Evolutionary conservation across 2,888 invertebrate genomes (phyloP), one percentile per base, ranked within the genome.

Genomic region (Cartodere bifasciata): DNA sequence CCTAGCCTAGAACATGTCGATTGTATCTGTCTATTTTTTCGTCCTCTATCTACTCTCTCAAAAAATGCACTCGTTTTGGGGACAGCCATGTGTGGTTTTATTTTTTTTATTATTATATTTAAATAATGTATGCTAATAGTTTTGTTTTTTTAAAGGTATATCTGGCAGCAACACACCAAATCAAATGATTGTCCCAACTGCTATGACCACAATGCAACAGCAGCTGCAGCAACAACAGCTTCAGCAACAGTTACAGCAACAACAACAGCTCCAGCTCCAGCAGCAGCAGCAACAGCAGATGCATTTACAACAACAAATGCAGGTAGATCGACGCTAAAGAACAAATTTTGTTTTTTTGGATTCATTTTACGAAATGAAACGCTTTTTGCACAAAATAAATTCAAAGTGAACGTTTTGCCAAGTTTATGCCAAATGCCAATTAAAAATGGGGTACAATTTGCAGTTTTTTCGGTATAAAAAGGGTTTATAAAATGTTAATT

Each of bases 271-370:
- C 34, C 56, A 68, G 34, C 63, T 64, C 17, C 65, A 65, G 33
- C 50, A 70, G 50, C 74, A 74, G 43, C 72, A 72, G 54, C 74
- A 64, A 53, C 52, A 52, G 37, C 51, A 57, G 46, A 50, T 52
- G 36, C 61, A 60, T 45, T 53, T 65, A 53, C 65, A 66, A 37
- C 67, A 75, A 47, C 70, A 78, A 54, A 62, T 69, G 56, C 75
- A 73, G 71, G 72, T 72, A 70, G 69, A 70, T 43, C 57, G 59
- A 40, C 58, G 59, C 48, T 58, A 52, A 57, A n/a, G n/a, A n/a
- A n/a, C n/a, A n/a, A n/a, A n/a, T n/a, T n/a, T n/a, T 48, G 40
- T 46, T 44, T n/a, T n/a, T n/a, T n/a, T n/a, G n/a, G n/a, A n/a
- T 27, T 14, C 17, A 15, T 28, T 9, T 17, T 17, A 12, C n/a